Evolutionary conservation across 2,113 vertebrate genomes (phyloP).

Genomic region (Dicentrarchus labrax): DNA sequence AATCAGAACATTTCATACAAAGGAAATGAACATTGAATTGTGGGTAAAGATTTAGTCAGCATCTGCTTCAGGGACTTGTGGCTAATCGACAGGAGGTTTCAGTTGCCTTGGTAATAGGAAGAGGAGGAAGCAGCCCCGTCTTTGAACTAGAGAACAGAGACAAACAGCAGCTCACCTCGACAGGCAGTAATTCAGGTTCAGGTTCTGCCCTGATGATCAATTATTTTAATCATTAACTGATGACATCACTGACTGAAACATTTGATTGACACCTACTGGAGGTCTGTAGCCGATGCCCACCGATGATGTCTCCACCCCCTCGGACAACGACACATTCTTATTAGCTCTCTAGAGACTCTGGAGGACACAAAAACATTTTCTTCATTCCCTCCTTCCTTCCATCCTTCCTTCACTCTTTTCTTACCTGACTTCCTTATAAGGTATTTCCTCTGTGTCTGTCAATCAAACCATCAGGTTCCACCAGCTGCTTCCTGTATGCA

Average conservation of each 20-base stretch:
- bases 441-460: constrained; percentile 53
- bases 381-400: background rate
- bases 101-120: constrained; percentile 39
- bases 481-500: constrained; percentile 33
- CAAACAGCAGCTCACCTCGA: background rate
- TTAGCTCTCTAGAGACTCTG: constrained; percentile 26
- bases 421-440: constrained; percentile 54
- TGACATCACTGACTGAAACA: background rate
- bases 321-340: background rate
- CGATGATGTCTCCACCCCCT: background rate
- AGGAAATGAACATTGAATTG: too few species aligned
- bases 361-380: background rate
- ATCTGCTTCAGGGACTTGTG: constrained; percentile 1
- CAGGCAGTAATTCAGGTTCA: background rate
- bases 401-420: background rate
- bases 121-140: constrained; percentile 29
- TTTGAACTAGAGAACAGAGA: background rate
- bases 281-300: constrained; percentile 30
- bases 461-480: constrained; percentile 18
- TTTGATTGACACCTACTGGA: constrained; percentile 21
- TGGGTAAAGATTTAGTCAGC: background rate
- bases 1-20: too few species aligned
- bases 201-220: background rate
- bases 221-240: background rate
- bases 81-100: background rate